A percentile compares a stretch with the other conserved stretches of the same genome.
These are phyloP conservation scores for Falco novaeseelandiae DNA, from an alignment of 2,797 vertebrate genomes.

Conservation along the genomic window DNA sequence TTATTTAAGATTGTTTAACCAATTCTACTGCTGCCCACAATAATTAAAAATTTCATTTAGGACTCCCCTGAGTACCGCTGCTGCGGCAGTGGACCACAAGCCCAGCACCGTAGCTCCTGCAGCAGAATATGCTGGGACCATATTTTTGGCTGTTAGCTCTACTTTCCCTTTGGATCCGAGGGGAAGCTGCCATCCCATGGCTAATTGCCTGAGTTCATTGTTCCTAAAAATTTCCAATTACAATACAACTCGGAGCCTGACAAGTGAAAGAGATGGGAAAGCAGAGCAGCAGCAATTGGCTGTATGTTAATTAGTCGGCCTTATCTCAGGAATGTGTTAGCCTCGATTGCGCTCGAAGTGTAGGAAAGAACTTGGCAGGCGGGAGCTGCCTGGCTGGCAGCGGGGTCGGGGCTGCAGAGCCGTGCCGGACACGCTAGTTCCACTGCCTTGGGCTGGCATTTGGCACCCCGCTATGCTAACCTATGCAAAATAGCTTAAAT, in stretches of 20 bases:
- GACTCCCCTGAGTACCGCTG: background rate
- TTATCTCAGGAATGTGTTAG: background rate
- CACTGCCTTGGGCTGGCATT: background rate
- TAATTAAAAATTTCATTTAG: background rate
- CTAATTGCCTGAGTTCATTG: background rate
- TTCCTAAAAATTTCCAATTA: background rate
- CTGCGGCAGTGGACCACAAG: accelerated
- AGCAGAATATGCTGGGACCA: background rate
- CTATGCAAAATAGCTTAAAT: background rate
- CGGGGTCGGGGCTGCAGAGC: background rate
- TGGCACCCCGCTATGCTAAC: accelerated
- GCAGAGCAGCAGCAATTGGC: background rate
- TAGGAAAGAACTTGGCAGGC: accelerated
- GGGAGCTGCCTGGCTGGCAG: background rate
- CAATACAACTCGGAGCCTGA: background rate
- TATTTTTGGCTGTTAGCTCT: background rate
- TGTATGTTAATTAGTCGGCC: background rate
- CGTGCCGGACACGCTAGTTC: accelerated
- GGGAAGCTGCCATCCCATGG: background rate
- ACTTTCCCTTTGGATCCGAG: background rate
- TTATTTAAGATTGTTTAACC: background rate
- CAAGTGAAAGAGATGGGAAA: background rate
- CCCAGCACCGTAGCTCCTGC: accelerated
- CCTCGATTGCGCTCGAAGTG: background rate
- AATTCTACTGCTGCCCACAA: no score